These are phyloP conservation scores for Eurystomus gularis DNA, from an alignment of 2,113 vertebrate species.

Conservation along the genomic window DNA sequence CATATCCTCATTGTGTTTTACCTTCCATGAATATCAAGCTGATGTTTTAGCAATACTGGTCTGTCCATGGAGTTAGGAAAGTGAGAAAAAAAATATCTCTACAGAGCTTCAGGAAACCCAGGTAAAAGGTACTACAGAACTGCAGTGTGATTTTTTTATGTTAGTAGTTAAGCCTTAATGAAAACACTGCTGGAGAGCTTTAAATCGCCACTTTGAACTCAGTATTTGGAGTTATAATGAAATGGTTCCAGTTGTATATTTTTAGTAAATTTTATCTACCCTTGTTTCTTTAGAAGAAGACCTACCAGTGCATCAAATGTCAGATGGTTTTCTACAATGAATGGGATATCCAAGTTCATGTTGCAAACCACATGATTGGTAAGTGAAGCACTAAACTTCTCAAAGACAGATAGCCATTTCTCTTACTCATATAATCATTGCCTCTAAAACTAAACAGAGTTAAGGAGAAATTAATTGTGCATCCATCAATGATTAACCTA, in stretches of 20 bases:
- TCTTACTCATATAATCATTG: constrained; percentile 65
- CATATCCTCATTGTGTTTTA: not conserved
- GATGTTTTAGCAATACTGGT: not conserved
- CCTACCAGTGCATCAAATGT: constrained; percentile 99
- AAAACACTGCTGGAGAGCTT: constrained; percentile 17
- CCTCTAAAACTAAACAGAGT: constrained; percentile 76
- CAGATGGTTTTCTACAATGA: constrained; percentile 99
- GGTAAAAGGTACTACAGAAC: not conserved
- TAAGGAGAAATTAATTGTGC: constrained; percentile 80
- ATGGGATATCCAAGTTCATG: constrained; percentile 99
- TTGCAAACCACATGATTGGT: constrained; percentile 99
- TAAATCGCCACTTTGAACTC: not conserved
- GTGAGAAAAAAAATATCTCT: not conserved
- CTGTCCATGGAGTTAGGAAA: not conserved
- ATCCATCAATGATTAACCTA: constrained; percentile 74
- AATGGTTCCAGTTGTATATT: not conserved
- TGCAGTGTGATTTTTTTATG: not conserved
- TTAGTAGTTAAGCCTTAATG: constrained; percentile 11
- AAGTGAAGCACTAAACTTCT: constrained; percentile 77
- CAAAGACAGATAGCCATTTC: constrained; percentile 52
- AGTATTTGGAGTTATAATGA: constrained; percentile 2
- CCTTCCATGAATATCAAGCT: not conserved
- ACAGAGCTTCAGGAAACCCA: not conserved
- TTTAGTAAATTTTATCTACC: constrained; percentile 69
- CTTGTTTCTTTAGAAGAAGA: constrained; percentile 92